Evolutionary conservation across 2,888 invertebrate genomes (phyloP), one percentile per base, ranked within the genome.

Genomic region (Drosophila acutilabella): DNA sequence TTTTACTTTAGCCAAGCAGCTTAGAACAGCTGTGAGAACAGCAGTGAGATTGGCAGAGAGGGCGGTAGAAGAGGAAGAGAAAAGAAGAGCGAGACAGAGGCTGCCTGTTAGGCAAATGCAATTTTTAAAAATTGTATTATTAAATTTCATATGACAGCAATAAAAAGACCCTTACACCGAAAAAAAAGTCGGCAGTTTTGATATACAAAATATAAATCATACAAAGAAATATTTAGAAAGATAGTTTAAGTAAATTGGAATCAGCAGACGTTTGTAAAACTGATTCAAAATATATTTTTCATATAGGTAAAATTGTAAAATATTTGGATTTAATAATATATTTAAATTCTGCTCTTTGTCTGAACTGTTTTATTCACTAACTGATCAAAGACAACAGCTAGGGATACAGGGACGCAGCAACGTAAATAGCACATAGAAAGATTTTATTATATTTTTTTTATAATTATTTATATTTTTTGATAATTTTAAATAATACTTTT

Each of bases 41-140:
- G 30, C 8, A 5, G 4, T 13, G 13, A 11, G 36, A 13, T 11
- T 0, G 36, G 23, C 23, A 36, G 36, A 1, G 36, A 13, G 36
- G 26, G 26, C 7, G 7, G 26, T 7, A 7, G 7, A 1, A 30
- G 30, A 8, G 14, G 16, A 11, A 36, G 36, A 2, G 13, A 13
- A 13, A 11, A 13, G 4, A 42, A n/a, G n/a, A n/a, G n/a, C n/a
- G n/a, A n/a, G n/a, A n/a, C n/a, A n/a, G n/a, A n/a, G n/a, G n/a
- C n/a, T n/a, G n/a, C n/a, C n/a, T n/a, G n/a, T n/a, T n/a, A n/a
- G 3, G 10, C 33, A 44, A 44, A 44, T 20, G 30, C 42, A 54
- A 44, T 44, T 20, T 44, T 8, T n/a, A 18, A 26, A 48, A 7
- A 11, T 33, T 30, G 4, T 8, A 26, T 26, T n/a, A 11, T 38